Evolutionary conservation across 2,797 vertebrate genomes (phyloP).

Genomic region (Ispidina picta): DNA sequence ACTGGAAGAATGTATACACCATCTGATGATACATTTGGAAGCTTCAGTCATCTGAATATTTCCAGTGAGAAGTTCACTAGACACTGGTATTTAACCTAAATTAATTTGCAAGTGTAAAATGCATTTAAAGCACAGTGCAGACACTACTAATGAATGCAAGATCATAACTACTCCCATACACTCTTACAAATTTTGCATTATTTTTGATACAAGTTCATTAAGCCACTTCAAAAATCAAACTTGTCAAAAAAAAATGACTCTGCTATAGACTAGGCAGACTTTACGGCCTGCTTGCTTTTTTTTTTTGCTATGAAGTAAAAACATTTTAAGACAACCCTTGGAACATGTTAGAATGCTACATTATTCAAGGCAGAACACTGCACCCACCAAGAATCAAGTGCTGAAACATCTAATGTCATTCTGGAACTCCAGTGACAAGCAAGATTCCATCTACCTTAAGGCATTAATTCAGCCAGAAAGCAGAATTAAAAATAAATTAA

Average conservation of each 20-base stretch:
- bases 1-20: background rate
- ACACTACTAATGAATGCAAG: background rate
- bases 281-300: background rate
- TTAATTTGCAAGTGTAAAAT: background rate
- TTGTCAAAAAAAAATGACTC: background rate
- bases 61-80: background rate
- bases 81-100: background rate
- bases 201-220: background rate
- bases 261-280: background rate
- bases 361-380: background rate
- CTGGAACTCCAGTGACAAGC: background rate
- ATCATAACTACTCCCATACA: background rate
- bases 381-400: background rate
- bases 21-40: background rate
- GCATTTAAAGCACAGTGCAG: background rate
- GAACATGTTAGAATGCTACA: background rate
- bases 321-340: background rate
- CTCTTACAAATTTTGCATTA: background rate
- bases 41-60: background rate
- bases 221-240: background rate
- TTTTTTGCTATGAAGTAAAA: background rate
- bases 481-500: conserved; percentile 19
- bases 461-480: conserved; percentile 42
- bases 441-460: background rate
- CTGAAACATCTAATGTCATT: background rate